phyloP scores from a whole-genome alignment of 2,797 vertebrate species.

The Passerculus sandwichensis region DNA sequence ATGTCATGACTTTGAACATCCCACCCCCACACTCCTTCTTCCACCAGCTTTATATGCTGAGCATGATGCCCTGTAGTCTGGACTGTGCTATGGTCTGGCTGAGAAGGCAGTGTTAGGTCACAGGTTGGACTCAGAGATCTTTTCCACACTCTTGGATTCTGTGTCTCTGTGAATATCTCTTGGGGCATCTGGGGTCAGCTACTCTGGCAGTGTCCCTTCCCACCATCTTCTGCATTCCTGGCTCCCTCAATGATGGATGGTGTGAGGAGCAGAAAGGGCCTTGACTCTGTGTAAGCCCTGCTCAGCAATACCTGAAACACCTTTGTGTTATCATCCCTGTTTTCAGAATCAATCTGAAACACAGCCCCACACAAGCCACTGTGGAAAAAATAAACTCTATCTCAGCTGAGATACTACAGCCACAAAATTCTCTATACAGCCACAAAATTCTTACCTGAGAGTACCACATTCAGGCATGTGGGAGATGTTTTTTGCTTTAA shows the following conservation, averaged over 20 bases:
- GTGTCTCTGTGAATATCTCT: not conserved
- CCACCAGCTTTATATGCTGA: not conserved
- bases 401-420: not conserved
- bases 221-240: not conserved
- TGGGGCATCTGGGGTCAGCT: not conserved
- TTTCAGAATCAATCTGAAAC: not conserved
- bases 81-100: not conserved
- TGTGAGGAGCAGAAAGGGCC: not conserved
- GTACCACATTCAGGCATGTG: not conserved
- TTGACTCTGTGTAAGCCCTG: not conserved
- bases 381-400: not conserved
- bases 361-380: not conserved
- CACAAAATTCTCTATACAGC: not conserved
- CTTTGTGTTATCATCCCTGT: not conserved
- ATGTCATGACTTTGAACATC: rapidly evolving
- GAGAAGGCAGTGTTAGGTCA: not conserved
- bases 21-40: rapidly evolving
- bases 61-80: too few relatives aligned
- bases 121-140: not conserved
- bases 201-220: not conserved
- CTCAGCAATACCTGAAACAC: not conserved
- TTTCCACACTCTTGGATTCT: not conserved
- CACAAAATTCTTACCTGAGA: not conserved
- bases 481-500: not conserved
- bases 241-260: rapidly evolving